Evolutionary conservation across 2,888 invertebrate species (phyloP), one percentile per base, ranked within the genome.

Genomic region (Volucella inanis): DNA sequence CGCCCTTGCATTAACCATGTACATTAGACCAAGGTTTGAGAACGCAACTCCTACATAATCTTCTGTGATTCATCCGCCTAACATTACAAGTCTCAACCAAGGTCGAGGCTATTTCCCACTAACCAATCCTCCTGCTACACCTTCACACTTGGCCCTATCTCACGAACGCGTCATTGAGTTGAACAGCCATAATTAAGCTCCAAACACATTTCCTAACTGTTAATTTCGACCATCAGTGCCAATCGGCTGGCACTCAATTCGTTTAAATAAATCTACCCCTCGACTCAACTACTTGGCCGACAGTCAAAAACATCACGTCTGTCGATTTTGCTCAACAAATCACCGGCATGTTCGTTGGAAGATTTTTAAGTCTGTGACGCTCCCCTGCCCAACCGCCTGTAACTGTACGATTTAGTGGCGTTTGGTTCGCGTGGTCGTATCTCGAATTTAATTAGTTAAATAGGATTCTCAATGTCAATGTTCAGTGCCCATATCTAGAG

Each of bases 401-500:
- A 10, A 31, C 54, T 12, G 22, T 54, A 31, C 18, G 41, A 52
- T 61, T 59, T 57, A 57, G 22, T 71, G 59, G 62, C 67, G 70
- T 76, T 85, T 67, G 76, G 65, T 78, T 78, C 67, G 72, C 79
- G 75, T 80, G 84, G 67, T 67, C 81, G 84, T 85, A 80, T 81
- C 76, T 72, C 76, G 81, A 64, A 81, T 77, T 85, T 85, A 85
- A 85, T 85, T 85, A 85, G 83, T 83, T 79, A 72, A 82, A 84
- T 84, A 74, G 76, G 87, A 83, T 83, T 87, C 79, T 87, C 87
- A 87, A 79, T 87, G 84, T 83, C 84, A 87, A 71, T 84, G 83
- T 76, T 87, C 84, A 83, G 75, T 83, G 75, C 78, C 84, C 78
- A 83, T 83, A 84, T 71, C 67, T 75, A 78, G 83, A 83, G 70